A percentile compares a stretch with the other conserved stretches of the same genome.
phyloP scores from a whole-genome alignment of 2,797 vertebrate genomes.

The Coregonus suidteri region DNA sequence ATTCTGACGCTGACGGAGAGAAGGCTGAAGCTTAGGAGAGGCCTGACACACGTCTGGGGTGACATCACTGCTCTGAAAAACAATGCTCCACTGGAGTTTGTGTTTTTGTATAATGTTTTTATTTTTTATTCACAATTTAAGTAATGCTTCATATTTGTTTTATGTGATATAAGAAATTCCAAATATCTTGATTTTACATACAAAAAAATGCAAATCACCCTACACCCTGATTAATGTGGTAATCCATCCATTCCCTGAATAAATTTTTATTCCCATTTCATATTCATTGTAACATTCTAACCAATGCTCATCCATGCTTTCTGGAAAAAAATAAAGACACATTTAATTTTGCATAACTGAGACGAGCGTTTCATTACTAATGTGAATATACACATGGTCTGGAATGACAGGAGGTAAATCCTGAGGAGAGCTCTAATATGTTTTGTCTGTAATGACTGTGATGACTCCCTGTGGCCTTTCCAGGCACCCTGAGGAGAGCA shows the following conservation, averaged over 20 bases:
- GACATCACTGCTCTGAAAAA: slow-evolving; percentile 13
- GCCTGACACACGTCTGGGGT: slow-evolving; percentile 13
- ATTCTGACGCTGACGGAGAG: slow-evolving; percentile 37
- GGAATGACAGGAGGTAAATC: not conserved
- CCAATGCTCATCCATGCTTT: slow-evolving; percentile 8
- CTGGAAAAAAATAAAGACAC: not conserved
- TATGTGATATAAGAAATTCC: not conserved
- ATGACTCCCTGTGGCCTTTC: not conserved
- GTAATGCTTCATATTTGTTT: not conserved
- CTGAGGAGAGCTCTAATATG: not conserved
- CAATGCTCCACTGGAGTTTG: not conserved
- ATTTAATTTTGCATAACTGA: not conserved
- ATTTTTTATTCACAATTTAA: not conserved
- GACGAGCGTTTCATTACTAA: not conserved
- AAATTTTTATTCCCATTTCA: not conserved
- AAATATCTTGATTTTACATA: not conserved
- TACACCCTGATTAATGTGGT: not conserved
- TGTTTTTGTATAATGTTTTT: not conserved
- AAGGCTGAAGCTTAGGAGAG: slow-evolving; percentile 41
- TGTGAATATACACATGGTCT: not conserved
- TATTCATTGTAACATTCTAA: slow-evolving; percentile 14
- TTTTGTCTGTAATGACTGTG: not conserved
- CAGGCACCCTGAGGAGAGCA: not conserved
- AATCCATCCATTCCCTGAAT: not conserved
- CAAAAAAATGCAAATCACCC: no score